Conservation (phyloP, 2,888 invertebrate species). For the Apodemia hepburni region DNA sequence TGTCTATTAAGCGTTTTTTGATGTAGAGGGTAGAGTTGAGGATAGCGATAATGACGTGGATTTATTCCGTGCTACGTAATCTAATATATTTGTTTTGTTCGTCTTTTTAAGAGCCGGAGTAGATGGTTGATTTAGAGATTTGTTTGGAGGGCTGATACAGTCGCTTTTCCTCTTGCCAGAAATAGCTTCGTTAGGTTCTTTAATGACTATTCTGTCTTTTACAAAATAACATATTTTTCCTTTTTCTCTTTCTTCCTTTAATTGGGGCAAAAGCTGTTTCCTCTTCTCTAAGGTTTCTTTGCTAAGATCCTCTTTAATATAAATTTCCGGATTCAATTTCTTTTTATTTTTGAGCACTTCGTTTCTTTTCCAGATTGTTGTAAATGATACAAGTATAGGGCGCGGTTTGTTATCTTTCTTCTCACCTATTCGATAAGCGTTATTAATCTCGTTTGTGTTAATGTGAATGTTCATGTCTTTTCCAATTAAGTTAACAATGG, state of each 20-base stretch:
- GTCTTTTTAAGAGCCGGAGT: not conserved
- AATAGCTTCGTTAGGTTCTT: constrained; percentile 19
- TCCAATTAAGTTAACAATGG: not conserved
- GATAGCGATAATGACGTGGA: not conserved
- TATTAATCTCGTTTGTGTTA: constrained; percentile 18
- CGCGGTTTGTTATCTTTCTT: constrained; percentile 15
- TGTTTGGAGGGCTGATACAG: not conserved
- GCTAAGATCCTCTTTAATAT: not conserved
- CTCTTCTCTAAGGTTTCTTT: constrained; percentile 25
- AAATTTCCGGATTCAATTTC: not conserved
- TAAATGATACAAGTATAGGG: not conserved
- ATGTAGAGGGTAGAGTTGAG: not conserved
- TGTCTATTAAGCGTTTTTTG: constrained; percentile 2
- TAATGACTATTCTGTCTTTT: constrained; percentile 18
- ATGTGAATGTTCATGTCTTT: constrained; percentile 14
- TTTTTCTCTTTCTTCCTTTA: constrained; percentile 24
- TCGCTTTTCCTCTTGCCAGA: constrained; percentile 33
- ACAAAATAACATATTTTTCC: constrained; percentile 20
- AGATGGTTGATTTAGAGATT: not conserved
- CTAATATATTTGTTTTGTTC: constrained; percentile 2
- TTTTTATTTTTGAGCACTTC: constrained; percentile 11
- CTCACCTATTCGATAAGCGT: constrained; percentile 16
- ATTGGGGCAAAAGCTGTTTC: constrained; percentile 25
- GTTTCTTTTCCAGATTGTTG: not conserved
- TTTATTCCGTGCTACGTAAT: not conserved